phyloP scores from a whole-genome alignment of 2,888 invertebrate genomes.

The Melinaea menophilus region DNA sequence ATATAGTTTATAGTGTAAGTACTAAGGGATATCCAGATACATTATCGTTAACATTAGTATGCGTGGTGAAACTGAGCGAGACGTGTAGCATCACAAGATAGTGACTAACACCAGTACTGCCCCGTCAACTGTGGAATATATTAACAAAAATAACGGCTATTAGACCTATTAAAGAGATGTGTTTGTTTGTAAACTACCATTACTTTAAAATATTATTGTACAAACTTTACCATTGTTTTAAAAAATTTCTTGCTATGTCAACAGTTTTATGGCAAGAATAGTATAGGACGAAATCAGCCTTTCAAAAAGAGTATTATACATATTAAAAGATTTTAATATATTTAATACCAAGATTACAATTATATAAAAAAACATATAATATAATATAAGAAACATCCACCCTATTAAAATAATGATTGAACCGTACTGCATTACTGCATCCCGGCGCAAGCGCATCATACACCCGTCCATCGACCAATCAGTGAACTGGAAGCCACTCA shows the following conservation, averaged over 20 bases:
- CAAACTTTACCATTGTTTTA: too few species aligned
- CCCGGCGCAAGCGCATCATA: conserved; percentile 33
- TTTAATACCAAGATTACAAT: too few species aligned
- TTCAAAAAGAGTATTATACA: too few species aligned
- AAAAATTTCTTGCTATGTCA: too few species aligned
- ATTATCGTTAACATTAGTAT: conserved; percentile 39
- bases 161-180: conserved; percentile 13
- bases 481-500: conserved; percentile 47
- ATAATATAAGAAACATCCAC: neutral
- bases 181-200: too few species aligned
- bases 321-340: too few species aligned
- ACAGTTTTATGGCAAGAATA: too few species aligned
- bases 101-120: conserved; percentile 55
- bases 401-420: neutral
- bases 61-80: conserved; percentile 42
- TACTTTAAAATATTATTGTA: too few species aligned
- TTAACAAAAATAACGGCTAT: conserved; percentile 31
- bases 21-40: conserved; percentile 28
- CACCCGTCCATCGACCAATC: conserved; percentile 35
- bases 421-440: conserved; percentile 13
- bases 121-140: conserved; percentile 42
- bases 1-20: conserved; percentile 21
- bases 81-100: conserved; percentile 54
- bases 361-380: neutral
- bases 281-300: too few species aligned